Evolutionary conservation across 2,797 vertebrate genomes (phyloP).

Genomic region (Halcyon badia): DNA sequence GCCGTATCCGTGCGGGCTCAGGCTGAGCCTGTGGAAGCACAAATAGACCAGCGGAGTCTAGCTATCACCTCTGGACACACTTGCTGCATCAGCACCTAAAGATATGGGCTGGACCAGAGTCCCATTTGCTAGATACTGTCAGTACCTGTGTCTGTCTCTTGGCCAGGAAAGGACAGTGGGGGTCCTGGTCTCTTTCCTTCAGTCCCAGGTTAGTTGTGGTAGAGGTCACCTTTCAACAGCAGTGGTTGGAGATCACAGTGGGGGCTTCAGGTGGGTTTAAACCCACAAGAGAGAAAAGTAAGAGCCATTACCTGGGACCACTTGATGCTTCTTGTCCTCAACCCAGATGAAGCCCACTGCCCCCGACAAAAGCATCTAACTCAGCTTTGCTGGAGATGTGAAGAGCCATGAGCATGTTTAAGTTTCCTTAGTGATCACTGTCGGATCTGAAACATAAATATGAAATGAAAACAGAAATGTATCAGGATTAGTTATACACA

Average conservation of each 20-base stretch:
- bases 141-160: fast-evolving
- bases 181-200: background rate
- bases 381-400: background rate
- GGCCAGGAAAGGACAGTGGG: fast-evolving
- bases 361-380: background rate
- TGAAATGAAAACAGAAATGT: background rate
- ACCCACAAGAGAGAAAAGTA: too few species aligned
- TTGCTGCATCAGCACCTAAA: background rate
- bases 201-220: fast-evolving
- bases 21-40: background rate
- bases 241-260: background rate
- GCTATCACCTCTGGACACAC: background rate
- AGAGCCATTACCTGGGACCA: too few species aligned
- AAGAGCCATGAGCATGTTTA: fast-evolving
- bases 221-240: background rate
- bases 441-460: background rate
- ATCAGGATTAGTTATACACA: background rate
- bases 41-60: too few species aligned
- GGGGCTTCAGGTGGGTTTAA: background rate
- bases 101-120: fast-evolving
- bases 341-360: fast-evolving
- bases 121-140: fast-evolving
- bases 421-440: background rate
- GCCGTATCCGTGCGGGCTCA: background rate
- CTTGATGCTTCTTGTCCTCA: background rate